Evolutionary conservation across 2,797 vertebrate species (phyloP).

Genomic region (Tarsius wallacei): DNA sequence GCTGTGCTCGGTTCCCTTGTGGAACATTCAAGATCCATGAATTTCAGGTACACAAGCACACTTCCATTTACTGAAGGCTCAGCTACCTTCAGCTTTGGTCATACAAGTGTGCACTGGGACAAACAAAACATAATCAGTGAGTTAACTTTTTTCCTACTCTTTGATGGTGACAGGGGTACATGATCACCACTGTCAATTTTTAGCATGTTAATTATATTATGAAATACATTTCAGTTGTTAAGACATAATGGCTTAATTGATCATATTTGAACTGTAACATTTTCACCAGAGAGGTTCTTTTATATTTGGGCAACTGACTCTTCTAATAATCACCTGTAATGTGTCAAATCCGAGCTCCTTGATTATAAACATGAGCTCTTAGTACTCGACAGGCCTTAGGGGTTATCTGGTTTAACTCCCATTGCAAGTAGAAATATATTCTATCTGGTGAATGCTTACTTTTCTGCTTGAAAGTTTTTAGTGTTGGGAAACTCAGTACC

Average conservation of each 20-base stretch:
- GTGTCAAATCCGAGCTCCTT: not conserved
- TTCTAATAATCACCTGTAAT: not conserved
- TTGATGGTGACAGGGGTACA: not conserved
- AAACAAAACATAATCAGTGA: not conserved
- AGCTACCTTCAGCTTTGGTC: conserved; percentile 55
- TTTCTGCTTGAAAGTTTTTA: not conserved
- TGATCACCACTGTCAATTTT: not conserved
- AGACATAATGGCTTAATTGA: not conserved
- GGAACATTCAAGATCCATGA: conserved; percentile 82
- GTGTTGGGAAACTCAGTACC: not conserved
- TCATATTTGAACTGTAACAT: conserved; percentile 29
- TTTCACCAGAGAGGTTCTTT: conserved; percentile 6
- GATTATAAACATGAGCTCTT: not conserved
- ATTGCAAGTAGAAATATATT: conserved; percentile 1
- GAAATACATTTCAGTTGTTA: conserved; percentile 26
- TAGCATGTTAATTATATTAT: not conserved
- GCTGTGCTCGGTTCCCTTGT: conserved; percentile 82
- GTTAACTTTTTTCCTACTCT: not conserved
- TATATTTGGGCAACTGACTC: not conserved
- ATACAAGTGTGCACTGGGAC: not conserved
- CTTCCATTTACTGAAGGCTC: conserved; percentile 55
- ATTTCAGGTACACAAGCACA: conserved; percentile 81
- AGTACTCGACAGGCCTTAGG: not conserved
- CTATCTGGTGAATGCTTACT: not conserved
- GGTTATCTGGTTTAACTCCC: not conserved